These are phyloP conservation scores for Hiodon tergisus DNA, from an alignment of 2,113 vertebrate genomes.

Conservation along the genomic window DNA sequence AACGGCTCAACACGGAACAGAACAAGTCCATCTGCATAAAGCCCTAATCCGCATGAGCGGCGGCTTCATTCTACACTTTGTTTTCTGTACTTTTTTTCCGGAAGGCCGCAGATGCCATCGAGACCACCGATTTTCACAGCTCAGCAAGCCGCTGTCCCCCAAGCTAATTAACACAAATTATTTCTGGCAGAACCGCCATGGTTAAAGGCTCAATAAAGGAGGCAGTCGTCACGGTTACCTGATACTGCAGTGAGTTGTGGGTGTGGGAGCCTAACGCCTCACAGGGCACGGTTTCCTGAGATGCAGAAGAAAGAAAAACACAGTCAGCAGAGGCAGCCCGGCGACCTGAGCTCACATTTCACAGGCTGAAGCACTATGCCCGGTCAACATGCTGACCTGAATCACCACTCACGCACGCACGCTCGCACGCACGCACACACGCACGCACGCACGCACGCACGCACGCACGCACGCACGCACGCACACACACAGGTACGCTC, in stretches of 20 bases:
- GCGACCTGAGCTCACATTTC: neutral
- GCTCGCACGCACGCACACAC: neutral
- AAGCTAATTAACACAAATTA: neutral
- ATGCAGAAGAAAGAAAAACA: conserved; percentile 55
- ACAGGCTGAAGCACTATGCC: neutral
- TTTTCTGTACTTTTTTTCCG: neutral
- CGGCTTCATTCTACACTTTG: neutral
- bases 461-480: neutral
- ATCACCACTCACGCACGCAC: neutral
- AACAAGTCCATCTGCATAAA: neutral
- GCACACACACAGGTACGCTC: too few relatives aligned
- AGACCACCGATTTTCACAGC: conserved; percentile 51
- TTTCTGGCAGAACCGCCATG: conserved; percentile 42
- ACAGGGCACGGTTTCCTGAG: conserved; percentile 61
- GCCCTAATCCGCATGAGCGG: neutral
- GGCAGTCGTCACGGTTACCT: conserved; percentile 76
- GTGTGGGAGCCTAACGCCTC: conserved; percentile 66
- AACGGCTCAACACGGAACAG: too few relatives aligned
- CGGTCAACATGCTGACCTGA: conserved; percentile 5
- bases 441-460: conserved; percentile 18
- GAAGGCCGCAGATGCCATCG: conserved; percentile 33
- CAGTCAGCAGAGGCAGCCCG: conserved; percentile 38
- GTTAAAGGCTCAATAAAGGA: conserved; percentile 42
- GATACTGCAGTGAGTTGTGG: conserved; percentile 73
- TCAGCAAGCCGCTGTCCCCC: neutral